phyloP scores from a whole-genome alignment of 2,888 invertebrate genomes.

The Perizoma affinitatum region DNA sequence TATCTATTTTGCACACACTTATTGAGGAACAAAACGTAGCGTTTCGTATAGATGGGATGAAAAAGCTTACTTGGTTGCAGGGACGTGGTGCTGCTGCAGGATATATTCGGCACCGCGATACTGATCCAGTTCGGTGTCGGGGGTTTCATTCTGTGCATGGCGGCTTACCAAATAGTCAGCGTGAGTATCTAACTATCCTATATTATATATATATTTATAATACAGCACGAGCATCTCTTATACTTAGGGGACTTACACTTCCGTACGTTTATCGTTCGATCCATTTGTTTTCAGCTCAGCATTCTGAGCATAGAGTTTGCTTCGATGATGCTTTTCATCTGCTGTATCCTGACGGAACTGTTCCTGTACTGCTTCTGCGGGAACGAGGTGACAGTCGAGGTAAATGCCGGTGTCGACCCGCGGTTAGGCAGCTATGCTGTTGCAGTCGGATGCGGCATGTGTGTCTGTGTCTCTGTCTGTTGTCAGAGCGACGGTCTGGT shows the following conservation, averaged over 20 bases:
- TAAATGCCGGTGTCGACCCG: constrained; percentile 37
- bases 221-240: too few relatives aligned
- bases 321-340: constrained; percentile 79
- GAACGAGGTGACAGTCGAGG: constrained; percentile 82
- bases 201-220: too few relatives aligned
- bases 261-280: too few relatives aligned
- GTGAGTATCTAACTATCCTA: constrained; percentile 47
- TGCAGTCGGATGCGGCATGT: too few relatives aligned
- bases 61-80: constrained; percentile 41
- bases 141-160: constrained; percentile 78
- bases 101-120: constrained; percentile 66
- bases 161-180: constrained; percentile 70
- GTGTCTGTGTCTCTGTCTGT: too few relatives aligned
- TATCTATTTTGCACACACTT: too few relatives aligned
- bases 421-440: too few relatives aligned
- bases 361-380: constrained; percentile 84
- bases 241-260: too few relatives aligned
- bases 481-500: constrained; percentile 69
- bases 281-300: constrained; percentile 50
- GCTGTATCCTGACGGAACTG: constrained; percentile 81
- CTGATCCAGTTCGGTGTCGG: constrained; percentile 72
- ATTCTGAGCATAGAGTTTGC: constrained; percentile 73
- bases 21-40: too few relatives aligned
- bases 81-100: constrained; percentile 54
- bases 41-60: too few relatives aligned